phyloP scores from a whole-genome alignment of 2,797 vertebrate genomes.

The Gymnothorax reevesii region DNA sequence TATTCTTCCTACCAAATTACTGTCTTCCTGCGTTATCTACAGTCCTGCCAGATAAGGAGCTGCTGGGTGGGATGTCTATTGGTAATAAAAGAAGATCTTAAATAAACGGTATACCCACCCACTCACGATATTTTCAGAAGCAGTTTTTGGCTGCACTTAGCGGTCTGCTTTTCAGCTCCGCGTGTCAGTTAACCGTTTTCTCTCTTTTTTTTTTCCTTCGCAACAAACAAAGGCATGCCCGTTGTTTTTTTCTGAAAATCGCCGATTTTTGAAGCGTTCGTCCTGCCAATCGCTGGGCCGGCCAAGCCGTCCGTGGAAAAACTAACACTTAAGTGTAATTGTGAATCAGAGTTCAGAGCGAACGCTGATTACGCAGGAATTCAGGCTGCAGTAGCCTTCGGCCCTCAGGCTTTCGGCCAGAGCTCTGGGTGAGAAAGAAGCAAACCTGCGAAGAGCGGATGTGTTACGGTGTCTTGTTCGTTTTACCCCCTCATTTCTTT shows the following conservation, averaged over 20 bases:
- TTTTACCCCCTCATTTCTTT: no score
- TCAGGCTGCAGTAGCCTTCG: not conserved
- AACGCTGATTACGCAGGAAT: not conserved
- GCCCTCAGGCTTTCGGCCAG: not conserved
- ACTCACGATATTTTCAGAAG: not conserved
- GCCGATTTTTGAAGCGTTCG: not conserved
- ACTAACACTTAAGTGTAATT: not conserved
- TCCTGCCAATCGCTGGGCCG: not conserved
- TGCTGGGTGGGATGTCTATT: not conserved
- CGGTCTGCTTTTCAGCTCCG: not conserved
- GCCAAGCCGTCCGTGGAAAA: not conserved
- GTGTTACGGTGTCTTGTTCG: no score
- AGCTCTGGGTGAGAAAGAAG: not conserved
- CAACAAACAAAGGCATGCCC: not conserved
- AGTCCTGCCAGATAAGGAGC: not conserved
- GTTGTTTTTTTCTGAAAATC: not conserved
- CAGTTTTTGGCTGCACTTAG: not conserved
- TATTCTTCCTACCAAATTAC: not conserved
- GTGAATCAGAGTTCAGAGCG: not conserved
- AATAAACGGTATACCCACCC: not conserved
- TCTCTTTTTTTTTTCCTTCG: no score
- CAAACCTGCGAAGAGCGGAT: not conserved
- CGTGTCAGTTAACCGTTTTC: not conserved
- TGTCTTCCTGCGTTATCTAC: not conserved
- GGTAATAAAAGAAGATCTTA: not conserved